These are phyloP conservation scores for Apus apus DNA, from an alignment of 2,113 vertebrate genomes.

Conservation along the genomic window DNA sequence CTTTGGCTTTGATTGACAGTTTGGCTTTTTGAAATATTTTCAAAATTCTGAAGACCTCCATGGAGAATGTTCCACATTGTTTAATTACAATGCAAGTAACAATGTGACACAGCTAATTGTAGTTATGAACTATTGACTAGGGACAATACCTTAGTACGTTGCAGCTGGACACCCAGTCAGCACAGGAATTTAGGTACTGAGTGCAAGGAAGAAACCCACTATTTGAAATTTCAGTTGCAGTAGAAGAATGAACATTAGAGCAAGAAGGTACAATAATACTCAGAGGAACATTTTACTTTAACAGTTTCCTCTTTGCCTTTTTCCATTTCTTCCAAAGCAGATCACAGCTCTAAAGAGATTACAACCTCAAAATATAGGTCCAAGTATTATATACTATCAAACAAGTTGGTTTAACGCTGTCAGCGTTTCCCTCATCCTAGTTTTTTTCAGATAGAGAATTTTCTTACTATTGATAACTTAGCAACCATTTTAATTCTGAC, in stretches of 20 bases:
- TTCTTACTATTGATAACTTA: not conserved
- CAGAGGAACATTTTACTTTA: not conserved
- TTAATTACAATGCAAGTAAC: not conserved
- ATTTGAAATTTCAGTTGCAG: not conserved
- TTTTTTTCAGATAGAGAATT: constrained; percentile 24
- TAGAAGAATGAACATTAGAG: not conserved
- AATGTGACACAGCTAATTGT: not conserved
- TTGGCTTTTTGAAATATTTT: not conserved
- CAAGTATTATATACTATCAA: not conserved
- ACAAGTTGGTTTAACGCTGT: not conserved
- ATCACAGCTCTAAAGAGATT: not conserved
- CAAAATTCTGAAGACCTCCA: not conserved
- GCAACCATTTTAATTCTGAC: not conserved
- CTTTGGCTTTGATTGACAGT: not conserved
- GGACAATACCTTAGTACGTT: not conserved
- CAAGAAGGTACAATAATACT: not conserved
- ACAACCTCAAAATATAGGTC: constrained; percentile 25
- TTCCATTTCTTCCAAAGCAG: not conserved
- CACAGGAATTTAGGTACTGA: not conserved
- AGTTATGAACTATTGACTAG: no score
- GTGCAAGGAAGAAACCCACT: fast-evolving
- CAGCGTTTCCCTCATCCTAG: constrained; percentile 24
- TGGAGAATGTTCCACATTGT: not conserved
- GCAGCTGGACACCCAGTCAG: not conserved
- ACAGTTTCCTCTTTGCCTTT: not conserved